Evolutionary conservation across 2,888 invertebrate genomes (phyloP), one percentile per base, ranked within the genome.

Genomic region (Oxyscelio sp.): DNA sequence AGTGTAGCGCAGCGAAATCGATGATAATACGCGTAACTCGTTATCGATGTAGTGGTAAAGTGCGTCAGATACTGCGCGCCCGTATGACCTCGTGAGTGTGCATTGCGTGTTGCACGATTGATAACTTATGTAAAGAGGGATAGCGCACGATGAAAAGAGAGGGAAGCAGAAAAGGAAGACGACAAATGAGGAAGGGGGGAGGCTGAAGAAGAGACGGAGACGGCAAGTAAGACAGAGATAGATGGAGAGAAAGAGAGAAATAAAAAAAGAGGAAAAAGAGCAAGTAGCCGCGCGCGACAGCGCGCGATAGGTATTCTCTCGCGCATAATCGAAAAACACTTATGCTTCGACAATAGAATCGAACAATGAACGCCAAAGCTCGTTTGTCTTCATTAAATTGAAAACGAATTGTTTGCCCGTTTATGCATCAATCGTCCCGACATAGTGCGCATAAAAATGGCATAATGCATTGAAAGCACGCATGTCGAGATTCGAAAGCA

Each of bases 51-150:
- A 65, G 65, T 84, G 48, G 82, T 83, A 66, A 81, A 85, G 86
- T 85, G 86, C 86, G 86, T 88, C 86, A 77, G 86, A 85, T 86
- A 83, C 71, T 45, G 79, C 50, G 77, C 73, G 81, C 79, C 70
- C 71, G 81, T 82, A 82, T 82, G 86, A 90, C 90, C 90, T 88
- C 89, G 89, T 87, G 87, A 87, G 80, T 75, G 75, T 84, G 87
- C 80, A 63, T 89, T 87, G 88, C 85, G 87, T 86, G 81, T 83
- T 78, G 85, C 82, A 74, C 85, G 79, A 81, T 73, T 85, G 85
- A 85, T 85, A 85, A 85, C 85, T 85, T 81, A 85, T 85, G 85
- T 85, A 85, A 85, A 65, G 65, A 70, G 43, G 48, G 77, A 74
- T 19, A 48, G 56, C 21, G 52, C 31, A 34, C 38, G 38, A 66